These are phyloP conservation scores for Drosophila anomalata DNA, from an alignment of 2,888 invertebrate species.

Conservation along the genomic window DNA sequence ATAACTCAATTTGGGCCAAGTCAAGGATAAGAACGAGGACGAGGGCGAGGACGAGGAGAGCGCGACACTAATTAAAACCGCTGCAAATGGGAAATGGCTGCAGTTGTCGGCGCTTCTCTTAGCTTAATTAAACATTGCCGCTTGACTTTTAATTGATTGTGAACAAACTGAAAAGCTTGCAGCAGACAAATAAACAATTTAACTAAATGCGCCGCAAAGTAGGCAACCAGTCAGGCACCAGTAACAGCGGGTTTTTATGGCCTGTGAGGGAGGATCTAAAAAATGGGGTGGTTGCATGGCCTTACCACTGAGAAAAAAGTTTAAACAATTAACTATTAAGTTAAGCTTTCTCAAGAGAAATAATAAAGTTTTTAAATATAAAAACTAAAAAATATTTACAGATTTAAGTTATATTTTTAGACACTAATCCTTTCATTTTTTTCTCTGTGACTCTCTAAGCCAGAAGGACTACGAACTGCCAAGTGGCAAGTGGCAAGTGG, in stretches of 20 bases:
- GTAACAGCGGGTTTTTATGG: slow-evolving; percentile 44
- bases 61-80: slow-evolving; percentile 63
- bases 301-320: background rate
- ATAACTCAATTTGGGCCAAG: slow-evolving; percentile 69
- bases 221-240: slow-evolving; percentile 52
- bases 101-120: slow-evolving; percentile 62
- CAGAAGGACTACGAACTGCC: slow-evolving; percentile 22
- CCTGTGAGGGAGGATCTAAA: slow-evolving; percentile 12
- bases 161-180: slow-evolving; percentile 69
- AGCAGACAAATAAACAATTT: slow-evolving; percentile 73
- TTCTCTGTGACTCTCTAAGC: slow-evolving; percentile 20
- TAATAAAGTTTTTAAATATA: background rate
- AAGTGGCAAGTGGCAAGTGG: slow-evolving; percentile 43
- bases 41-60: background rate
- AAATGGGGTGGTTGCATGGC: background rate
- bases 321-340: background rate
- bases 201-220: slow-evolving; percentile 79
- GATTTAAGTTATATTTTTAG: background rate
- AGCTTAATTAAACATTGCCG: slow-evolving; percentile 79
- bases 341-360: background rate
- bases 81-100: slow-evolving; percentile 37
- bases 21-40: slow-evolving; percentile 30
- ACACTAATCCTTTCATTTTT: background rate
- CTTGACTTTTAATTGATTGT: slow-evolving; percentile 78
- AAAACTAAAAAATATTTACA: background rate